Evolutionary conservation across 2,113 vertebrate species (phyloP).

Genomic region (Puffinus mauretanicus): DNA sequence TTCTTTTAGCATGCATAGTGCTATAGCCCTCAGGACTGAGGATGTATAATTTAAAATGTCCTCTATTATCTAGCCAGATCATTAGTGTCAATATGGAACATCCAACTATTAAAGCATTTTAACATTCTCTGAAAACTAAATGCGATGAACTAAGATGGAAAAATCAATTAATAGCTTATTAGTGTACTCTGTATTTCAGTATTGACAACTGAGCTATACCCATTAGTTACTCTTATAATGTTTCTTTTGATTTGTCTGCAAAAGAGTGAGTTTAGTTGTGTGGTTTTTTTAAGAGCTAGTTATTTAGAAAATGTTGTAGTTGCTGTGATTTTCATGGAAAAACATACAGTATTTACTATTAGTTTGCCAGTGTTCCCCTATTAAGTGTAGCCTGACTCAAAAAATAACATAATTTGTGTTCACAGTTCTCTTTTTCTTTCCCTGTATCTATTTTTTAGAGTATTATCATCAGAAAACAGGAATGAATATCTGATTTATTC

Average conservation of each 20-base stretch:
- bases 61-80: slow-evolving; percentile 61
- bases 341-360: background rate
- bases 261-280: background rate
- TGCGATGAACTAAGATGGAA: slow-evolving; percentile 57
- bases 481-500: background rate
- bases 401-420: background rate
- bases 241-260: slow-evolving; percentile 12
- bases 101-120: slow-evolving; percentile 66
- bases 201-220: slow-evolving; percentile 27
- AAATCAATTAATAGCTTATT: slow-evolving; percentile 79
- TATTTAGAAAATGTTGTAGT: slow-evolving; percentile 40
- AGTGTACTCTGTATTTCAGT: slow-evolving; percentile 67
- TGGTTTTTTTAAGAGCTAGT: background rate
- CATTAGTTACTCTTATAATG: background rate
- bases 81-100: slow-evolving; percentile 55
- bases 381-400: background rate
- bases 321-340: background rate
- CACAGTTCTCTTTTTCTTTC: background rate
- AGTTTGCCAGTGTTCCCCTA: background rate
- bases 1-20: slow-evolving; percentile 13
- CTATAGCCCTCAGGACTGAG: background rate
- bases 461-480: background rate
- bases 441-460: background rate
- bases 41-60: slow-evolving; percentile 24
- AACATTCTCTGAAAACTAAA: slow-evolving; percentile 71